Evolutionary conservation across 1,140 invertebrate species (phyloP).

Genomic region (Steinernema khuongi): DNA sequence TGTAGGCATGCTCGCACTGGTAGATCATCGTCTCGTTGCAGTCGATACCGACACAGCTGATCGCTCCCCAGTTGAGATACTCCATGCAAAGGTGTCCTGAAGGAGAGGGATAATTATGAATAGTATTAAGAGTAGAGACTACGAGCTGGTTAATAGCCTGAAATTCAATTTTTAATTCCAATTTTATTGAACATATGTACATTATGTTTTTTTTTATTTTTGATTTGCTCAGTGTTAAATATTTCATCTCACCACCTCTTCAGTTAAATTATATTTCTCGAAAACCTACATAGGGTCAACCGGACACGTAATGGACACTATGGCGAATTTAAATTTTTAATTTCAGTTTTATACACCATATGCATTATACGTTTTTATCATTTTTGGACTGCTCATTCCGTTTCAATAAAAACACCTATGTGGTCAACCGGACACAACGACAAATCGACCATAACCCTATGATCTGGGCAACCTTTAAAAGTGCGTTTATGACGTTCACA

Average conservation of each 20-base stretch:
- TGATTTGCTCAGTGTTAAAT: too few species aligned
- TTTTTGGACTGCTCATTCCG: too few species aligned
- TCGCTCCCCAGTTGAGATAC: constrained; percentile 1
- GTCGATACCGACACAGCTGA: constrained; percentile 1
- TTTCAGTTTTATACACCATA: too few species aligned
- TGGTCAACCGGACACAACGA: not conserved
- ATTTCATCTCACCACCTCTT: too few species aligned
- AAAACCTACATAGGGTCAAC: too few species aligned
- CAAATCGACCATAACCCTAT: not conserved
- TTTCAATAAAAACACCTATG: not conserved
- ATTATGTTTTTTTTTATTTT: too few species aligned
- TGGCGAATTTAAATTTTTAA: too few species aligned
- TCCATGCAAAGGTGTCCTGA: constrained; percentile 7
- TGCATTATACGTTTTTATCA: too few species aligned
- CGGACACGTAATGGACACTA: too few species aligned
- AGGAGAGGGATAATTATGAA: not conserved
- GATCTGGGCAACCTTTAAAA: not conserved
- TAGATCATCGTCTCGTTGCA: not conserved
- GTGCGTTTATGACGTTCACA: not conserved
- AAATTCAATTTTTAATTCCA: too few species aligned
- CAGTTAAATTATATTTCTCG: too few species aligned
- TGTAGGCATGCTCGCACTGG: not conserved
- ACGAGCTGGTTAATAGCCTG: not conserved
- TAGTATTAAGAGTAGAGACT: not conserved
- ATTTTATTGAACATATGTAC: too few species aligned